These are phyloP conservation scores for Eumaeus atala DNA, from an alignment of 1,140 invertebrate genomes.

Conservation along the genomic window DNA sequence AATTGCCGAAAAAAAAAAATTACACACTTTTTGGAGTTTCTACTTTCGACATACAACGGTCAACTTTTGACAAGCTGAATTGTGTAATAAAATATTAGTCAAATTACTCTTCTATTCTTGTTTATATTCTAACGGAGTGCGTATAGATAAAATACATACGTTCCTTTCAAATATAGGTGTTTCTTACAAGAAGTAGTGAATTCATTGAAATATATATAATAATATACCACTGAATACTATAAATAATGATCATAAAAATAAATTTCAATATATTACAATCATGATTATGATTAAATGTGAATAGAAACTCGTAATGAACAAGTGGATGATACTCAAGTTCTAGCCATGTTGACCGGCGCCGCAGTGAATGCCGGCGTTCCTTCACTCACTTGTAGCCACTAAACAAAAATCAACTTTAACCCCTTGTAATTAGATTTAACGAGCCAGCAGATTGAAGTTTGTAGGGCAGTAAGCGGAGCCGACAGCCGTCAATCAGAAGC, in stretches of 20 bases:
- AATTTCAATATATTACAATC: slow-evolving; percentile 25
- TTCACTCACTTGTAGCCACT: slow-evolving; percentile 4
- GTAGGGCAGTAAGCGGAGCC: slow-evolving; percentile 54
- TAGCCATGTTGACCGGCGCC: slow-evolving; percentile 61
- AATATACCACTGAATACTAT: neutral
- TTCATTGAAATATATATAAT: neutral
- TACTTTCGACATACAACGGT: too few species aligned
- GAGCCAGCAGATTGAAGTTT: slow-evolving; percentile 29
- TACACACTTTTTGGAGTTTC: too few species aligned
- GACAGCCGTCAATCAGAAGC: slow-evolving; percentile 71
- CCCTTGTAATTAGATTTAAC: slow-evolving; percentile 18
- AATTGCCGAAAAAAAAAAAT: too few species aligned
- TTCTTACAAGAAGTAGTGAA: slow-evolving; percentile 1
- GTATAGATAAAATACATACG: too few species aligned
- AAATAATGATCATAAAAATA: slow-evolving; percentile 16
- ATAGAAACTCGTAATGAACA: slow-evolving; percentile 62
- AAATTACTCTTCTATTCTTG: too few species aligned
- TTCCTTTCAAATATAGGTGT: too few species aligned
- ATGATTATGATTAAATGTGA: slow-evolving; percentile 65
- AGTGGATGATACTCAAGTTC: slow-evolving; percentile 71
- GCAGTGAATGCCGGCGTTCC: slow-evolving; percentile 49
- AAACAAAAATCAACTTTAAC: slow-evolving; percentile 33
- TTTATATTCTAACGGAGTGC: too few species aligned
- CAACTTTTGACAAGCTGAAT: too few species aligned
- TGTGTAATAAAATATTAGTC: too few species aligned